A percentile compares a stretch with the other conserved stretches of the same genome.
These are phyloP conservation scores for Hesperophylax magnus DNA, from an alignment of 1,140 invertebrate genomes.

Conservation along the genomic window DNA sequence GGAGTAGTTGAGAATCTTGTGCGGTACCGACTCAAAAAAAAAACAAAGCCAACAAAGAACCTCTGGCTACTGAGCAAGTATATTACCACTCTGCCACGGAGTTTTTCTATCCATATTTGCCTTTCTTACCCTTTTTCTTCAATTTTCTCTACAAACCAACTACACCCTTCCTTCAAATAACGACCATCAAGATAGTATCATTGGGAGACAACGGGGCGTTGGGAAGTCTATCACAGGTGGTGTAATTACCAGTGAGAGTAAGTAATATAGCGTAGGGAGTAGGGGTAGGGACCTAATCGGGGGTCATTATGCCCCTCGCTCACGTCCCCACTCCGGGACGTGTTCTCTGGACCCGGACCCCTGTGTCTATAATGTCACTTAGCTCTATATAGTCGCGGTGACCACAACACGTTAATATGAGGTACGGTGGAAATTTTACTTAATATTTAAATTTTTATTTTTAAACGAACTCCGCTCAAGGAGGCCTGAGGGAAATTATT, in stretches of 20 bases:
- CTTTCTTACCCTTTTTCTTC: neutral
- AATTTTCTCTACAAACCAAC: neutral
- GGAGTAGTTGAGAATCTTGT: too few species aligned
- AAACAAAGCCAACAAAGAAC: too few species aligned
- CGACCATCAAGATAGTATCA: neutral
- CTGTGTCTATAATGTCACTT: slow-evolving; percentile 31
- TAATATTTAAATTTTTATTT: too few species aligned
- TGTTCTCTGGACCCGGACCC: neutral
- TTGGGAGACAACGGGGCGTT: neutral
- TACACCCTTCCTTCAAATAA: neutral
- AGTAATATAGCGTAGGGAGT: too few species aligned
- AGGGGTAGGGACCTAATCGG: slow-evolving; percentile 19
- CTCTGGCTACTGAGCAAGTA: too few species aligned
- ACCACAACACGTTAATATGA: neutral
- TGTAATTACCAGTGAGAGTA: slow-evolving; percentile 12
- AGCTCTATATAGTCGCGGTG: slow-evolving; percentile 9
- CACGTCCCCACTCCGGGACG: slow-evolving; percentile 18
- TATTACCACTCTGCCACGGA: too few species aligned
- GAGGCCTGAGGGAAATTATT: too few species aligned
- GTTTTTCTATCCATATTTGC: too few species aligned
- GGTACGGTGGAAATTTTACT: neutral
- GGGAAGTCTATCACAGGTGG: slow-evolving; percentile 17
- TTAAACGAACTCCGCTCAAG: too few species aligned
- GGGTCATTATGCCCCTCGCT: slow-evolving; percentile 16
- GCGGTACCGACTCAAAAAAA: too few species aligned